phyloP scores from a whole-genome alignment of 2,888 invertebrate species.

The Isotomurus palustris region DNA sequence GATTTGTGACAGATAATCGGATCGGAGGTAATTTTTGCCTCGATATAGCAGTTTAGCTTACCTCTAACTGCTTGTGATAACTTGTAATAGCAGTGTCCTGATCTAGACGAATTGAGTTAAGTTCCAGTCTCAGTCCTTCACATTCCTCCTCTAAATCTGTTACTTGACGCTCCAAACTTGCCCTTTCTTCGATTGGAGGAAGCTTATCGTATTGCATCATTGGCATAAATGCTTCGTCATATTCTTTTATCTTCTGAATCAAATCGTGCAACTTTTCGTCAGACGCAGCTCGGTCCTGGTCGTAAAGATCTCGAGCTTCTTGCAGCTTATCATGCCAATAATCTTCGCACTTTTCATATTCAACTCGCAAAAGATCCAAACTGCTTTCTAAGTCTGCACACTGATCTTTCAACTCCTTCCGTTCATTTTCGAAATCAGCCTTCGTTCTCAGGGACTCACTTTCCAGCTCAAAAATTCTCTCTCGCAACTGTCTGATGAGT shows the following conservation, averaged over 20 bases:
- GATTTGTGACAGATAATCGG: neutral
- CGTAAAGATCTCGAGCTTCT: slow-evolving; percentile 69
- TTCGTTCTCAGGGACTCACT: slow-evolving; percentile 18
- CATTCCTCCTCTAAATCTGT: slow-evolving; percentile 67
- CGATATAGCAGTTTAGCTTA: neutral
- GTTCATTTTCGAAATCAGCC: slow-evolving; percentile 47
- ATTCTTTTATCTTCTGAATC: slow-evolving; percentile 69
- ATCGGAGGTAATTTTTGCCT: slow-evolving; percentile 13
- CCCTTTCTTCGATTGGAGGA: slow-evolving; percentile 73
- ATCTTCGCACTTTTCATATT: slow-evolving; percentile 80
- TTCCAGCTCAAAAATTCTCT: slow-evolving; percentile 47
- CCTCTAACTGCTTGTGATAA: slow-evolving; percentile 36
- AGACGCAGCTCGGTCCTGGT: slow-evolving; percentile 53
- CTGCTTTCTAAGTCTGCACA: slow-evolving; percentile 67
- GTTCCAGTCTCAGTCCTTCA: slow-evolving; percentile 55
- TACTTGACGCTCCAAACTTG: slow-evolving; percentile 61
- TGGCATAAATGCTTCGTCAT: slow-evolving; percentile 65
- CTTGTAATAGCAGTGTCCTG: slow-evolving; percentile 34
- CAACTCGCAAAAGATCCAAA: slow-evolving; percentile 67
- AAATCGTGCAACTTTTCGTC: slow-evolving; percentile 67
- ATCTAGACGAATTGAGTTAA: slow-evolving; percentile 41
- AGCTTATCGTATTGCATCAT: slow-evolving; percentile 53
- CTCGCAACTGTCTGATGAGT: slow-evolving; percentile 28
- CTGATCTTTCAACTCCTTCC: slow-evolving; percentile 53
- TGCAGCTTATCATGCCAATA: slow-evolving; percentile 77